Conservation (phyloP, 2,113 vertebrate genomes). For the Psittacus erithacus region DNA sequence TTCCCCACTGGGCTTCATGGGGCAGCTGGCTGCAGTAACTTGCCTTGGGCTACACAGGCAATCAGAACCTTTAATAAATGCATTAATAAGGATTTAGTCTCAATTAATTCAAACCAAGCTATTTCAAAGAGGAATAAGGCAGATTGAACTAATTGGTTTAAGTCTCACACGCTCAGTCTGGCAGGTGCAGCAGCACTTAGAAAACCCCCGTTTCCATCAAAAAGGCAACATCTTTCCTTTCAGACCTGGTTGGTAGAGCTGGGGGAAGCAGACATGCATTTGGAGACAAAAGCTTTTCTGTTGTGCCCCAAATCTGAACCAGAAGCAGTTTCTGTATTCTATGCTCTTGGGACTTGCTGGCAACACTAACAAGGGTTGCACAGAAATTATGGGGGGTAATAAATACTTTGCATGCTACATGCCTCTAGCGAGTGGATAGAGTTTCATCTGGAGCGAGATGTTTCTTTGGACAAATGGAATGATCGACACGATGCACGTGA, state of each 20-base stretch:
- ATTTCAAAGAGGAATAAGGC: background rate
- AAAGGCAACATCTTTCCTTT: background rate
- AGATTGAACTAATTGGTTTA: background rate
- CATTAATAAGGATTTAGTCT: background rate
- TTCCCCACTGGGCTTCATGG: background rate
- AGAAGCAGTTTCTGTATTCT: background rate
- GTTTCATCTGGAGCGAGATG: background rate
- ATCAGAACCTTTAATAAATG: background rate
- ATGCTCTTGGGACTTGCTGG: background rate
- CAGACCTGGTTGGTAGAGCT: background rate
- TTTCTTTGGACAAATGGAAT: background rate
- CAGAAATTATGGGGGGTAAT: background rate
- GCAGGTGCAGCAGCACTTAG: background rate
- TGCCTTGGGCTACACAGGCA: background rate
- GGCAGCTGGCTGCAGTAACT: background rate
- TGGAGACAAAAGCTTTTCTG: background rate
- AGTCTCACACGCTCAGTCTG: background rate
- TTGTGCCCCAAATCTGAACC: background rate
- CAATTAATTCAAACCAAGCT: slow-evolving; percentile 37
- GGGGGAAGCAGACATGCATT: background rate
- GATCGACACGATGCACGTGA: background rate
- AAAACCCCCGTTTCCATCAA: background rate
- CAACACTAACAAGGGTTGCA: background rate
- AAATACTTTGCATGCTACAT: background rate
- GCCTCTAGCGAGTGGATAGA: background rate